Evolutionary conservation across 2,888 invertebrate genomes (phyloP).

Genomic region (Lochmaea capreae): DNA sequence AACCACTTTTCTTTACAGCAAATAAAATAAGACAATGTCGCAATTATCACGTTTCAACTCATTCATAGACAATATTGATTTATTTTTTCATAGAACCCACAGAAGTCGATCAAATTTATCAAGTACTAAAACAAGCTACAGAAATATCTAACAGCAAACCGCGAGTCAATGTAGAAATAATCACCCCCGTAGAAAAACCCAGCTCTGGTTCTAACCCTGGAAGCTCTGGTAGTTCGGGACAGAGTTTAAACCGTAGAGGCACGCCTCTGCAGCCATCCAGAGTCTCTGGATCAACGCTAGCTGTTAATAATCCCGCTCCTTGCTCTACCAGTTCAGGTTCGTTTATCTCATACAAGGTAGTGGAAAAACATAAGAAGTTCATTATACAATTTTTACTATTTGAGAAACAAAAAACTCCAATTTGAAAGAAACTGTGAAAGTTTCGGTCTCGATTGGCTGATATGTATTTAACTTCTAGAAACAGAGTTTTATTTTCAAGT

Average conservation of each 20-base stretch:
- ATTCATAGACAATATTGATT: not conserved
- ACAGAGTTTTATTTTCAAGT: too few relatives aligned
- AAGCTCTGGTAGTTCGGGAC: slow-evolving; percentile 68
- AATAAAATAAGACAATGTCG: too few relatives aligned
- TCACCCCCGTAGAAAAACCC: slow-evolving; percentile 59
- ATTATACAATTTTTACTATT: slow-evolving; percentile 1
- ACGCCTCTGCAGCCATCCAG: slow-evolving; percentile 61
- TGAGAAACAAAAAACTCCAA: not conserved
- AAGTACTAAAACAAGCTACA: slow-evolving; percentile 94
- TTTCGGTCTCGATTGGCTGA: too few relatives aligned
- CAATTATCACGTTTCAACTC: not conserved
- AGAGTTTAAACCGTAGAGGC: slow-evolving; percentile 67
- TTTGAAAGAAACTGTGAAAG: not conserved
- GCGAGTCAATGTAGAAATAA: slow-evolving; percentile 58
- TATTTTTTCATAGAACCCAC: slow-evolving; percentile 52
- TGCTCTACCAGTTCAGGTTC: slow-evolving; percentile 79
- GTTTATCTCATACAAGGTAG: slow-evolving; percentile 56
- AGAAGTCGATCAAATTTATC: slow-evolving; percentile 92
- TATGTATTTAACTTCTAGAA: too few relatives aligned
- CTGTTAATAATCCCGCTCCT: slow-evolving; percentile 74
- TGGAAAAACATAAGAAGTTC: slow-evolving; percentile 20
- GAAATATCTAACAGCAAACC: slow-evolving; percentile 77
- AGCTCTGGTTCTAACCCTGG: slow-evolving; percentile 59
- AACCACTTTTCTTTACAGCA: too few relatives aligned
- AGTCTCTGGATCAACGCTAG: slow-evolving; percentile 68